phyloP scores from a whole-genome alignment of 2,113 vertebrate genomes.

The Lathamus discolor region DNA sequence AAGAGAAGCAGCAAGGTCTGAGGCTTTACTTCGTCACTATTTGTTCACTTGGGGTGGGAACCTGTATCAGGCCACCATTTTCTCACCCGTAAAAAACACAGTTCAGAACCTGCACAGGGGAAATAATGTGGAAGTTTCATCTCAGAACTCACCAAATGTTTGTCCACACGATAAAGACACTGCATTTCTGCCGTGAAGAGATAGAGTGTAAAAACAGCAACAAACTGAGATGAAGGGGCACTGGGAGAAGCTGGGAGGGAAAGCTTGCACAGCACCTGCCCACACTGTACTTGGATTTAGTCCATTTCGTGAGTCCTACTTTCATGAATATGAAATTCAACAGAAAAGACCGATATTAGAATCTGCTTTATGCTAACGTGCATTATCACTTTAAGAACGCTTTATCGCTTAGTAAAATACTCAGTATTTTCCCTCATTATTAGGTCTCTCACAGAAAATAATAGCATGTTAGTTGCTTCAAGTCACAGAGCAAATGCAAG shows the following conservation, averaged over 20 bases:
- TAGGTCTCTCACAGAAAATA: slow-evolving; percentile 20
- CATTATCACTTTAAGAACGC: slow-evolving; percentile 9
- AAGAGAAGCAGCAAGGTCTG: background rate
- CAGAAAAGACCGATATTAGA: background rate
- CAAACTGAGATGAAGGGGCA: background rate
- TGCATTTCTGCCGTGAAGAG: background rate
- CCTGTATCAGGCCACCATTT: background rate
- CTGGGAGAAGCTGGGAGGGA: background rate
- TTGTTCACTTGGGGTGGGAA: background rate
- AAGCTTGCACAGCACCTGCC: background rate
- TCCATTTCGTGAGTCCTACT: background rate
- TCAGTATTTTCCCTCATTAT: slow-evolving; percentile 5
- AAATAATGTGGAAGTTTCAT: background rate
- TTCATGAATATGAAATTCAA: background rate
- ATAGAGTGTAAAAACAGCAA: background rate
- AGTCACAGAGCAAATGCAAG: slow-evolving; percentile 45
- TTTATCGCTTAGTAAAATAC: slow-evolving; percentile 17
- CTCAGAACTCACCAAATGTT: background rate
- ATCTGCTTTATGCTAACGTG: slow-evolving; percentile 5
- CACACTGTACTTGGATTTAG: slow-evolving; percentile 7
- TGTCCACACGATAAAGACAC: background rate
- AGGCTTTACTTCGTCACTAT: background rate
- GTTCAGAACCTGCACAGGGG: background rate
- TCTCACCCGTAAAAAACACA: background rate
- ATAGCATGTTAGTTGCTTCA: slow-evolving; percentile 14